Evolutionary conservation across 2,797 vertebrate genomes (phyloP).

Genomic region (Kryptopterus vitreolus): DNA sequence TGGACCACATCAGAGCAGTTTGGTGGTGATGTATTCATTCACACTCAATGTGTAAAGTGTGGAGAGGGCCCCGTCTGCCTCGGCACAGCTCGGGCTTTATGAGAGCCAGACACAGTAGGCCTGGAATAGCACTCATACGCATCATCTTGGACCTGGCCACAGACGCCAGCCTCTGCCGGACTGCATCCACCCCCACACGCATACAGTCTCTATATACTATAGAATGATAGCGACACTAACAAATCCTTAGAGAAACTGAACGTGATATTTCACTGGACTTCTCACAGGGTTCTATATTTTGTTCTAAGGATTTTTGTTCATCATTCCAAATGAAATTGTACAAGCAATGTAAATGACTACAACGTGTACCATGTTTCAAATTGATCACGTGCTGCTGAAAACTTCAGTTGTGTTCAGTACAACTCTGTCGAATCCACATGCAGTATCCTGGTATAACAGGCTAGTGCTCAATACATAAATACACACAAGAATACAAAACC

Average conservation of each 20-base stretch:
- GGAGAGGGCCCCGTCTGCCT: conserved; percentile 53
- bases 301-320: neutral
- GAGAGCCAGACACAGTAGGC: conserved; percentile 53
- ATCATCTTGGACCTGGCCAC: conserved; percentile 48
- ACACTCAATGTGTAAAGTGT: conserved; percentile 68
- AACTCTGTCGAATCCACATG: conserved; percentile 34
- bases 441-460: conserved; percentile 41
- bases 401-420: conserved; percentile 25
- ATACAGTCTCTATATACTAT: neutral
- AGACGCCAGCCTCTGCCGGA: conserved; percentile 50
- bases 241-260: neutral
- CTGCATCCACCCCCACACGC: conserved; percentile 38
- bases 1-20: conserved; percentile 78
- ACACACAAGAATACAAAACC: conserved; percentile 72
- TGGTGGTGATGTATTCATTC: conserved; percentile 78
- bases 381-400: conserved; percentile 35
- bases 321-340: neutral
- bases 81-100: conserved; percentile 40
- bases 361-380: conserved; percentile 7
- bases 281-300: neutral
- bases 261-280: neutral
- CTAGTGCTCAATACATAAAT: conserved; percentile 60
- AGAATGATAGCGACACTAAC: neutral
- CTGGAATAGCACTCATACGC: conserved; percentile 56
- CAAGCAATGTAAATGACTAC: neutral